Percentiles rank a stretch among this genome's conserved stretches.
Conservation (phyloP, 2,113 vertebrate species). For the Pterocles burchelli region DNA sequence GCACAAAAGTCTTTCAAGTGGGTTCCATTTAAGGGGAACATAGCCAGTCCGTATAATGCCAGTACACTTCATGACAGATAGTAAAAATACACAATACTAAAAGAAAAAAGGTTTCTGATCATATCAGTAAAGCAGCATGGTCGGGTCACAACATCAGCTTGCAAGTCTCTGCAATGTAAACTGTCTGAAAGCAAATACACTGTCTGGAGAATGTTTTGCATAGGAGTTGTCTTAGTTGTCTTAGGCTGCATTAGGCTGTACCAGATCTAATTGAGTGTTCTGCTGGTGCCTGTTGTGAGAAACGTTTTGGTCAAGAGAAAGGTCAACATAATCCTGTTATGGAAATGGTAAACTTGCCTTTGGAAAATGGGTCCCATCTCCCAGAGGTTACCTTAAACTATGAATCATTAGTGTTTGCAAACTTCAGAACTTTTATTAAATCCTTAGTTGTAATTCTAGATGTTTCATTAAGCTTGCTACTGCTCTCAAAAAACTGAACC, state of each 20-base stretch:
- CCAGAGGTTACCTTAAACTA: background rate
- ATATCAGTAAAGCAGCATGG: fast-evolving
- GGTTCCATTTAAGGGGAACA: too few species aligned
- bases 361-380: background rate
- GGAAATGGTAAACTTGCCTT: background rate
- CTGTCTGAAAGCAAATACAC: background rate
- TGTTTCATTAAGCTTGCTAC: background rate
- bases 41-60: background rate
- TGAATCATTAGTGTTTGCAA: background rate
- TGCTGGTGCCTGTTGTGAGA: background rate
- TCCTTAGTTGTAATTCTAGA: background rate
- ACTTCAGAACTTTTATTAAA: background rate
- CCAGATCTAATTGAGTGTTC: fast-evolving
- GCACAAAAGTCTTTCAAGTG: background rate
- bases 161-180: background rate
- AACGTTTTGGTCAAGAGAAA: background rate
- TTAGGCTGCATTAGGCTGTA: too few species aligned
- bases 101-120: background rate
- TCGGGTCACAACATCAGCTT: background rate
- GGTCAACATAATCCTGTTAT: background rate
- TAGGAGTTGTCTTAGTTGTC: background rate
- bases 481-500: background rate
- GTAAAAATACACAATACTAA: background rate
- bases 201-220: background rate
- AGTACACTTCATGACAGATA: background rate